Conservation (phyloP, 2,888 invertebrate genomes). For the Xanthorhoe designata region DNA sequence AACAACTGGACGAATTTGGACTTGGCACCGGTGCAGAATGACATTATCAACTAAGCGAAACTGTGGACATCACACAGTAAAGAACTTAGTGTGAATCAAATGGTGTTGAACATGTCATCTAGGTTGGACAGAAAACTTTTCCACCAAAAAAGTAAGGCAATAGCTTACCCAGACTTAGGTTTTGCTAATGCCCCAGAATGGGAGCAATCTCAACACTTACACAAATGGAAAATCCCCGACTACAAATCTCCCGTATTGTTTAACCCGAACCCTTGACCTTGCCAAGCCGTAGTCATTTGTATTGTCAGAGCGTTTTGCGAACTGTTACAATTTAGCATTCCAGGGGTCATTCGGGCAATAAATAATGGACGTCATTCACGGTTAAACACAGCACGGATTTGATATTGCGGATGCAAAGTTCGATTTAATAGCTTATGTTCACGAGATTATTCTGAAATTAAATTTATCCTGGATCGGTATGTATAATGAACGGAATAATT, state of each 20-base stretch:
- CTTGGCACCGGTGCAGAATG: too few relatives aligned
- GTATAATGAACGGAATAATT: conserved; percentile 7
- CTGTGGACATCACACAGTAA: too few relatives aligned
- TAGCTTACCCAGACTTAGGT: not conserved
- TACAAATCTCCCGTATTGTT: conserved; percentile 40
- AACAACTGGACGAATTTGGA: too few relatives aligned
- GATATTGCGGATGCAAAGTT: conserved; percentile 18
- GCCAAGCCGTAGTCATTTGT: conserved; percentile 49
- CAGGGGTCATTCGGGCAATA: conserved; percentile 45
- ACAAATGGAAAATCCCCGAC: conserved; percentile 34
- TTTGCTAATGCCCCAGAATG: conserved; percentile 13
- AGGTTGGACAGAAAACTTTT: not conserved
- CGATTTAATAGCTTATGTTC: conserved; percentile 13
- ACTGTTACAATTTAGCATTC: conserved; percentile 46
- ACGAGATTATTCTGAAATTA: conserved; percentile 15
- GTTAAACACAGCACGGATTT: conserved; percentile 13
- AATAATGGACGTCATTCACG: conserved; percentile 41
- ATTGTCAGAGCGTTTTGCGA: conserved; percentile 49
- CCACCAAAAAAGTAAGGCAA: not conserved
- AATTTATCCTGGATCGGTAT: conserved; percentile 12
- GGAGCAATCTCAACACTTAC: conserved; percentile 30
- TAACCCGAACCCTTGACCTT: conserved; percentile 54
- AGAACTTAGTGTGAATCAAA: too few relatives aligned
- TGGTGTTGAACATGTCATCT: too few relatives aligned
- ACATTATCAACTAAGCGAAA: too few relatives aligned